Base-by-base conservation (phyloP, 2,797 vertebrate species). In the Corythornis leucogaster region DNA sequence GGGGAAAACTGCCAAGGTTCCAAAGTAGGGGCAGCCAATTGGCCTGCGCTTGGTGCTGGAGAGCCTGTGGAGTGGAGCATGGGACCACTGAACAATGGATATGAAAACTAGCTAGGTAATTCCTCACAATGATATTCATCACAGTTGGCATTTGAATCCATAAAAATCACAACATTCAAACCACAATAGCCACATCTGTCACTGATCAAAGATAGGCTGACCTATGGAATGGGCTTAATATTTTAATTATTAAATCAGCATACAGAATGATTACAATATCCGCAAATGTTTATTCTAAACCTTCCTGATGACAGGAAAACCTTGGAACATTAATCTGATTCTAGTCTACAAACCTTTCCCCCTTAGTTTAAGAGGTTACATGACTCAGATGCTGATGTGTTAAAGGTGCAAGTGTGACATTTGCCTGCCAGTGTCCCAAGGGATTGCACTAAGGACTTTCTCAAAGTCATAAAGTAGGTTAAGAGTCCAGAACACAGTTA, bases 361-460 rank as follows among this genome's bases (percentile, higher is more conserved):
- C 42, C 2, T 15, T 13, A 0, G 33, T 86, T 77, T 71, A 62
- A 69, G 25, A 62, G 10, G 35, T 54, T 55, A 40, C 0, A 1
- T 25, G 25, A 68, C 55, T 46, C 9, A 30, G 0, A 0, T 6
- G 16, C 33, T 0, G 2, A 28, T 19, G 10, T 26, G 5, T 51
- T 51, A 28, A 51, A 28, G 26, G 50, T 51, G 25, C 10, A 26
- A 28, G 50, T 26, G 50, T 51, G 50, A 28, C 25, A 28, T 28
- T 28, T 28, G 50, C 50, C 50, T 51, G 50, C 50, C 50, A 51
- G 50, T 26, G 25, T 15, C 50, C 50, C 50, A 51, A 51, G 50
- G 50, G 50, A 24, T 51, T 51, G 25, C 50, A 51, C 50, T 51
- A 25, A 51, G 50, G 25, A 28, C 25, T 51, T 51, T 51, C 50